phyloP scores from a whole-genome alignment of 2,888 invertebrate species.

The Acanthoscelides obtectus region DNA sequence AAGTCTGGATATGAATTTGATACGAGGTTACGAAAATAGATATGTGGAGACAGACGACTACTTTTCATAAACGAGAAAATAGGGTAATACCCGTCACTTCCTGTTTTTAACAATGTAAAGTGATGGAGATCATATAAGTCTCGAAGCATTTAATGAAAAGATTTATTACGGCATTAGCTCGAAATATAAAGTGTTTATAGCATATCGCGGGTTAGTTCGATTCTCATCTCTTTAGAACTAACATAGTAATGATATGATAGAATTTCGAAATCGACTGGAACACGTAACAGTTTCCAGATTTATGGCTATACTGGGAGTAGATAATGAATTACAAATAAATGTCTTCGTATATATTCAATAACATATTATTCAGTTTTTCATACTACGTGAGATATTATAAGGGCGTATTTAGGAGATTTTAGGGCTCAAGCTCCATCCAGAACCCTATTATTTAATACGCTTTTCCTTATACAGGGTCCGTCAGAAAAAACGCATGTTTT shows the following conservation, averaged over 20 bases:
- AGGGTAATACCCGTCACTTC: neutral
- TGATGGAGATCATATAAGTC: neutral
- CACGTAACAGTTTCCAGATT: too few species aligned
- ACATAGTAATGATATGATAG: neutral
- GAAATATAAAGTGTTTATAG: neutral
- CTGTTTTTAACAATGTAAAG: neutral
- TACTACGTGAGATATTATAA: too few species aligned
- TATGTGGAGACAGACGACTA: neutral
- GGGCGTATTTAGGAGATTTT: too few species aligned
- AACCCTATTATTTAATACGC: too few species aligned
- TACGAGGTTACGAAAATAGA: neutral
- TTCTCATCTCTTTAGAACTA: neutral
- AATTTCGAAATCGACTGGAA: neutral
- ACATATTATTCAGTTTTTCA: too few species aligned
- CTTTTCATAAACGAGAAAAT: neutral
- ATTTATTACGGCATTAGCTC: neutral
- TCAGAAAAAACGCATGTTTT: too few species aligned
- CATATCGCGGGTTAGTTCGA: neutral
- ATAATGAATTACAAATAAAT: too few species aligned
- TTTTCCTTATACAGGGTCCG: too few species aligned
- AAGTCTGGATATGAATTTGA: conserved; percentile 5
- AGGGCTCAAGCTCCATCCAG: too few species aligned
- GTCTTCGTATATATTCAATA: too few species aligned
- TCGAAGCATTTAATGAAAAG: neutral
- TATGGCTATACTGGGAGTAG: too few species aligned